phyloP scores from a whole-genome alignment of 2,113 vertebrate species.

The Grus americana region DNA sequence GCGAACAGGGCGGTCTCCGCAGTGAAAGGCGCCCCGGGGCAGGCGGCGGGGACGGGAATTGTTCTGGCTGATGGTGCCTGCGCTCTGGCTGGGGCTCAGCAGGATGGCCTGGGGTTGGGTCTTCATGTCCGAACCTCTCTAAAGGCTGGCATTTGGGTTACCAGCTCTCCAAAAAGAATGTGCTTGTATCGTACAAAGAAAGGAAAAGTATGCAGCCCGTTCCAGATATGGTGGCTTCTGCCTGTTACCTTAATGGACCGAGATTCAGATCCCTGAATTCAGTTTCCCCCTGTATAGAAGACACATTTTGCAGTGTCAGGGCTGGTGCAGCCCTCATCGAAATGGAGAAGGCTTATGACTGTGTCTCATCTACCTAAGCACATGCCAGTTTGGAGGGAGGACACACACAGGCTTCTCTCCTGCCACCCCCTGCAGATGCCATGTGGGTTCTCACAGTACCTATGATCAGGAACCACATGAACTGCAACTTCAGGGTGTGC shows the following conservation, averaged over 20 bases:
- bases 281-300: neutral
- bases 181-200: neutral
- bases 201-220: neutral
- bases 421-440: neutral
- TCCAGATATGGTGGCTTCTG: neutral
- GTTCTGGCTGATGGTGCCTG: neutral
- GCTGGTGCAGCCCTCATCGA: neutral
- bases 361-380: neutral
- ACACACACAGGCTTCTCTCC: neutral
- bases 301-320: neutral
- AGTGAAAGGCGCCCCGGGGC: neutral
- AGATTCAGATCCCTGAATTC: neutral
- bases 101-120: neutral
- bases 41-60: rapidly evolving
- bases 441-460: neutral
- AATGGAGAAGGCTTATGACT: neutral
- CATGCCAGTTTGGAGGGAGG: neutral
- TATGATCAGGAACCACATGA: neutral
- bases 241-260: neutral
- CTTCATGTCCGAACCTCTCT: neutral
- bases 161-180: neutral
- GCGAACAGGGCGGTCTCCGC: neutral
- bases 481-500: neutral
- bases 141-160: neutral
- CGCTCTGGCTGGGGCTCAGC: neutral